phyloP scores from a whole-genome alignment of 2,888 invertebrate genomes.

The Calameuta filiformis region DNA sequence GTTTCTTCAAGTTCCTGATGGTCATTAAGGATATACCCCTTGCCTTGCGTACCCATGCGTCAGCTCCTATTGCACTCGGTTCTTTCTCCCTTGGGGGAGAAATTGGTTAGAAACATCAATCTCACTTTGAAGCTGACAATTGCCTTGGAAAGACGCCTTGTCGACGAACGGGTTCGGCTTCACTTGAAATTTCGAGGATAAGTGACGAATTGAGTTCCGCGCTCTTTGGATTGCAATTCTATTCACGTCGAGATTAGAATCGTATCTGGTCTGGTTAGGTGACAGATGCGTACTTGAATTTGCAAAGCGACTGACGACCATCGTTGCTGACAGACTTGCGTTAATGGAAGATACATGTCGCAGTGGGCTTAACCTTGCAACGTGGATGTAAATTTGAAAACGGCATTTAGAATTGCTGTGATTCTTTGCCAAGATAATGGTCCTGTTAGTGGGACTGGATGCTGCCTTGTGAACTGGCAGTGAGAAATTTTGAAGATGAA shows the following conservation, averaged over 20 bases:
- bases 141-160: background rate
- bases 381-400: background rate
- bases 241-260: background rate
- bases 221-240: background rate
- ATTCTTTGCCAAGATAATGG: background rate
- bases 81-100: background rate
- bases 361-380: background rate
- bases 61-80: background rate
- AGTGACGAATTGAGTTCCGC: background rate
- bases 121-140: background rate
- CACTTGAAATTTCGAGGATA: background rate
- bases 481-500: background rate
- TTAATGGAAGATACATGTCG: slow-evolving; percentile 57
- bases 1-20: background rate
- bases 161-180: background rate
- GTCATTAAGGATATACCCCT: background rate
- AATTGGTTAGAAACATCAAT: background rate
- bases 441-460: background rate
- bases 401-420: background rate
- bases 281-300: background rate
- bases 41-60: background rate
- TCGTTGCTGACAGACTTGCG: slow-evolving; percentile 36
- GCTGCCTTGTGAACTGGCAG: background rate
- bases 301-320: background rate
- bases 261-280: background rate